Evolutionary conservation across 1,140 invertebrate genomes (phyloP), one percentile per base, ranked within the genome.

Genomic region (Drosophila pseudoobscura): DNA sequence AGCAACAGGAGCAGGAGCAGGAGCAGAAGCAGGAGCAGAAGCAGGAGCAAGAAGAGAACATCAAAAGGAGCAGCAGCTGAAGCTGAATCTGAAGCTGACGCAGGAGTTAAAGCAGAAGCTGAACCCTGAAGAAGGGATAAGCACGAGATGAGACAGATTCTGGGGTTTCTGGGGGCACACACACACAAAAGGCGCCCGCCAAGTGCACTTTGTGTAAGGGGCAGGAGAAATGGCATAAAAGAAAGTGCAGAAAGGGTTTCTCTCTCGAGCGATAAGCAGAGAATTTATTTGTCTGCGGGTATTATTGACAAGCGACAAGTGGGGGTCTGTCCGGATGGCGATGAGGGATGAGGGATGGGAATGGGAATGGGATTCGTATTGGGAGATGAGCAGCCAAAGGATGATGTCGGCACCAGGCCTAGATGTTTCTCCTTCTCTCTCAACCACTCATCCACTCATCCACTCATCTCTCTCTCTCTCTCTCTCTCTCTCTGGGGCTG

Each of bases 231-330:
- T 63, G 72, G 65, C 73, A 87, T 75, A 87, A 85, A 88, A 66
- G 65, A 58, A 87, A 63, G 62, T 64, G 70, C 69, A 76, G 58
- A 82, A 87, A 80, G 78, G 82, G 82, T 80, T 85, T 39, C 35
- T 39, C 11, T 85, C 62, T 72, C 64, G 49, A 54, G 78, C 78
- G 82, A 85, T 85, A 85, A 85, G 83, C 74, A 68, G 83, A 68
- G 83, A 85, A 85, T 85, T 85, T 85, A 85, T 85, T 85, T 87
- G 82, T 85, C 74, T 85, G 80, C 80, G 80, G 80, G 80, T 85
- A 87, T 39, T 39, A 39, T 85, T 85, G 80, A 85, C 80, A 85
- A 87, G 80, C 74, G 65, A 68, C 71, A 78, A 85, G 77, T 47
- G 43, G 52, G 52, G 61, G 71, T 53, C 71, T 45, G 17, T 11